Conservation (phyloP, 2,113 vertebrate species). For the Brachypodius melanocephalos region DNA sequence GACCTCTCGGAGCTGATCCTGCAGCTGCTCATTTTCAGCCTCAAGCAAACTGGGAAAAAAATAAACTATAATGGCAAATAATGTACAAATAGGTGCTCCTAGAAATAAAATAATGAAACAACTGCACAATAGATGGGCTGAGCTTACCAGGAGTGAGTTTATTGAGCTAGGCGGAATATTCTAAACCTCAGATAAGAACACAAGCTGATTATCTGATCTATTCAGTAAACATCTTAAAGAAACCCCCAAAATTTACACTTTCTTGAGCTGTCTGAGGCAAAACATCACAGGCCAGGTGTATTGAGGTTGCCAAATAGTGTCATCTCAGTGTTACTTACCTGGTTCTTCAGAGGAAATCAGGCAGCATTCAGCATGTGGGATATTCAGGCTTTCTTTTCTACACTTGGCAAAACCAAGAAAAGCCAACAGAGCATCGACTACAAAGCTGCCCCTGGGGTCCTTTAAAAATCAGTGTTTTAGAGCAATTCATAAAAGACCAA, state of each 20-base stretch:
- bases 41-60: slow-evolving; percentile 66
- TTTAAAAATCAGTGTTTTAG: background rate
- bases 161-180: background rate
- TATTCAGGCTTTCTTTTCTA: background rate
- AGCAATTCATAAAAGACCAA: background rate
- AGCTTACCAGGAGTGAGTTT: background rate
- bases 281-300: background rate
- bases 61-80: background rate
- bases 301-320: background rate
- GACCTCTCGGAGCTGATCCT: slow-evolving; percentile 78
- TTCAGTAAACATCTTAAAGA: background rate
- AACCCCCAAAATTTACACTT: background rate
- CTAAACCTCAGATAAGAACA: background rate
- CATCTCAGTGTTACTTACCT: background rate
- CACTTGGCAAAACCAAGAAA: background rate
- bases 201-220: background rate
- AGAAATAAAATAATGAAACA: background rate
- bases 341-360: background rate
- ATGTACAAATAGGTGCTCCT: background rate
- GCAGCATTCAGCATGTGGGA: background rate
- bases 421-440: background rate
- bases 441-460: background rate
- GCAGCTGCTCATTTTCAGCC: slow-evolving; percentile 73
- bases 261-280: background rate
- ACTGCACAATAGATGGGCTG: background rate